Conservation (phyloP, 2,888 invertebrate species). For the Osmoderma eremita region DNA sequence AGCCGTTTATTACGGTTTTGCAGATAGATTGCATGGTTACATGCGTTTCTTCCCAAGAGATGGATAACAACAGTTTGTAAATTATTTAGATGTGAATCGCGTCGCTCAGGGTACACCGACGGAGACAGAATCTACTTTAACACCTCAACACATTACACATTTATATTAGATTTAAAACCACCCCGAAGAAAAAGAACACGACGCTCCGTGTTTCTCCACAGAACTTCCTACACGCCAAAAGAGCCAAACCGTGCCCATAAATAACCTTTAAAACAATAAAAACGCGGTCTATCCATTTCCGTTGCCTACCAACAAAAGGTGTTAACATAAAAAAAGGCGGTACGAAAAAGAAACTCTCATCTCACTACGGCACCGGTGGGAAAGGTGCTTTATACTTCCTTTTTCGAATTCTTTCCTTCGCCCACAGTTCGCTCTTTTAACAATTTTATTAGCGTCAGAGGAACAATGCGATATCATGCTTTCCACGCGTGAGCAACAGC, state of each 20-base stretch:
- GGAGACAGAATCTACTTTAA: too few relatives aligned
- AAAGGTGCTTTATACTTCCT: conserved; percentile 30
- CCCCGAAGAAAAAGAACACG: background rate
- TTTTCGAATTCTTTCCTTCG: conserved; percentile 13
- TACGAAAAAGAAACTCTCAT: conserved; percentile 3
- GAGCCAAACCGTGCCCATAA: conserved; percentile 11
- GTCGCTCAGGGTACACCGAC: too few relatives aligned
- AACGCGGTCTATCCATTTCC: conserved; percentile 26
- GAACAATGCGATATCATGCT: conserved; percentile 33
- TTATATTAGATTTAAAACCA: too few relatives aligned
- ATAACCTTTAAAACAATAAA: conserved; percentile 38
- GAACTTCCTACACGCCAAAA: conserved; percentile 6
- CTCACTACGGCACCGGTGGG: conserved; percentile 3
- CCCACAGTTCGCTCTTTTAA: conserved; percentile 18
- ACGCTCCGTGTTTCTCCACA: background rate
- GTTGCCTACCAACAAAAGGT: conserved; percentile 28
- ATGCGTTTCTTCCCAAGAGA: too few relatives aligned
- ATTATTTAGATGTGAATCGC: too few relatives aligned
- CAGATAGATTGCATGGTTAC: too few relatives aligned
- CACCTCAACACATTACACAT: too few relatives aligned
- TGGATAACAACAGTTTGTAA: too few relatives aligned
- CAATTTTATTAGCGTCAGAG: conserved; percentile 36
- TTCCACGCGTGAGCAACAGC: conserved; percentile 16
- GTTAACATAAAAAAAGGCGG: conserved; percentile 35
- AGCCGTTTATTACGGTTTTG: too few relatives aligned